Evolutionary conservation across 2,797 vertebrate genomes (phyloP).

Genomic region (Delichon dasypus): DNA sequence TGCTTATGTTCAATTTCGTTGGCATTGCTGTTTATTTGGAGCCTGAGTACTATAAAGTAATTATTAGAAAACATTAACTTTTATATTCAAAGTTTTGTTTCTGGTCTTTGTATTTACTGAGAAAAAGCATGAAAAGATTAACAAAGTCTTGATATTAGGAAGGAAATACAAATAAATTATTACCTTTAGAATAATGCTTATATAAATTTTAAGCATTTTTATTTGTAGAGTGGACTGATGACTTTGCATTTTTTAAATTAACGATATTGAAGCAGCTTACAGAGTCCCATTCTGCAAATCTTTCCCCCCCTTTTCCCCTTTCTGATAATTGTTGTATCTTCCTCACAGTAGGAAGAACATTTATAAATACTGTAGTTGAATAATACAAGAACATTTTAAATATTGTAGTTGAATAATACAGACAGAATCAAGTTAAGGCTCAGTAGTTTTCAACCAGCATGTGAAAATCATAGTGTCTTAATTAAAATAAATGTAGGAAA

Average conservation of each 20-base stretch:
- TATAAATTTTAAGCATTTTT: neutral
- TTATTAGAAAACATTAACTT: neutral
- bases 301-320: neutral
- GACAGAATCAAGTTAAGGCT: neutral
- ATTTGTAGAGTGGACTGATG: neutral
- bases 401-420: neutral
- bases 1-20: neutral
- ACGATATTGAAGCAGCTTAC: neutral
- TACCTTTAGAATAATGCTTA: neutral
- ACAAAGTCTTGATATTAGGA: neutral
- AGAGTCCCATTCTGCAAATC: neutral
- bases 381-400: neutral
- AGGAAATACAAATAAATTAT: neutral
- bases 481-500: constrained; percentile 24
- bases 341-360: neutral
- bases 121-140: neutral
- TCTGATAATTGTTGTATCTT: neutral
- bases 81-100: neutral
- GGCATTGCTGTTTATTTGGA: neutral
- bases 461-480: constrained; percentile 8
- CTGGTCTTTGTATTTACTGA: neutral
- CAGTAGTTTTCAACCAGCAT: neutral
- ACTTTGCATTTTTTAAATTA: neutral
- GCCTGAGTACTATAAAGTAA: neutral
- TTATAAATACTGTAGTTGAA: neutral